Conservation (phyloP, 2,888 invertebrate species). For the Drosophila prostipennis region DNA sequence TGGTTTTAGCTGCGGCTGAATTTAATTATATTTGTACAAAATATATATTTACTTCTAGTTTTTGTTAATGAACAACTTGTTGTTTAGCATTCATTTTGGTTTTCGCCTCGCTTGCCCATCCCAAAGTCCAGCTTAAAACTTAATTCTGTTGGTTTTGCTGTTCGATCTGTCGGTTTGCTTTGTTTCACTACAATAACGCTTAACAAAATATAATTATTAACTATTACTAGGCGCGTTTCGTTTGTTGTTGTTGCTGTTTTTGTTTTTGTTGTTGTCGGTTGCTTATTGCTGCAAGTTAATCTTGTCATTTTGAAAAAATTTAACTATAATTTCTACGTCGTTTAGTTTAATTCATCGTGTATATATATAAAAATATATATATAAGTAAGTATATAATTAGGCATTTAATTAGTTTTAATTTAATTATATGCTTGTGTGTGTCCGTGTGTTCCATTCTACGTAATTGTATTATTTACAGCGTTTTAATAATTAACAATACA, state of each 20-base stretch:
- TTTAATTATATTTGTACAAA: constrained; percentile 78
- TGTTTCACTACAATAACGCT: constrained; percentile 72
- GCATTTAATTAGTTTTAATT: constrained; percentile 27
- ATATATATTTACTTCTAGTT: constrained; percentile 67
- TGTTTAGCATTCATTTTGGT: constrained; percentile 31
- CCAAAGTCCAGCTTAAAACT: constrained; percentile 63
- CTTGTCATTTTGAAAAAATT: constrained; percentile 65
- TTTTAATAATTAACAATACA: constrained; percentile 41
- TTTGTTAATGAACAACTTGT: constrained; percentile 66
- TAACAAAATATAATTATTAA: constrained; percentile 81
- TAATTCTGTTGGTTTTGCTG: constrained; percentile 56
- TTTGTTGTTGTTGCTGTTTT: constrained; percentile 37
- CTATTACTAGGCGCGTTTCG: constrained; percentile 63
- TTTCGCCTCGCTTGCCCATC: constrained; percentile 24
- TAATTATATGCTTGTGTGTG: constrained; percentile 21
- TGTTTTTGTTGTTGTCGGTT: constrained; percentile 27
- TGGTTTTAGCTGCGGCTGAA: constrained; percentile 70
- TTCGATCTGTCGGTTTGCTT: constrained; percentile 51
- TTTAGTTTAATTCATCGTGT: constrained; percentile 60
- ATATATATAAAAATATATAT: constrained; percentile 47
- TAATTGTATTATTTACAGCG: constrained; percentile 36
- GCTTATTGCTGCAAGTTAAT: constrained; percentile 45
- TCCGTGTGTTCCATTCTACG: constrained; percentile 15
- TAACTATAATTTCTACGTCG: constrained; percentile 65
- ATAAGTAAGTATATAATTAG: constrained; percentile 14